These are phyloP conservation scores for Syrmaticus mikado DNA, from an alignment of 2,113 vertebrate genomes.

Conservation along the genomic window DNA sequence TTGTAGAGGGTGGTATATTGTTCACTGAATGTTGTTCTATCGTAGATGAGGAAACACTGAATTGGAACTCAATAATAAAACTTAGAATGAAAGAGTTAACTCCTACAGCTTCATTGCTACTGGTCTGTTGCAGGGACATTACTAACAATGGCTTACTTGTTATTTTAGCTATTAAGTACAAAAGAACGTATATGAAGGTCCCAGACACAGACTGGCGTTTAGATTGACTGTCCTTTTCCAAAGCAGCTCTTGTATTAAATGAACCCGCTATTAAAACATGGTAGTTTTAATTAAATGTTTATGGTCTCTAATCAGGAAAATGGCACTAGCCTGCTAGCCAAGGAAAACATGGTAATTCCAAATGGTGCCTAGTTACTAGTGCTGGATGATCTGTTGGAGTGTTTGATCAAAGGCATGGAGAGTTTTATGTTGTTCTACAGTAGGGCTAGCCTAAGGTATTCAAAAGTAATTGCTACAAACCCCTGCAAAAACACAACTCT, in stretches of 20 bases:
- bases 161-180: slow-evolving; percentile 30
- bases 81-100: slow-evolving; percentile 35
- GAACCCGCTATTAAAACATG: slow-evolving; percentile 42
- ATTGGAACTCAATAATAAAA: not conserved
- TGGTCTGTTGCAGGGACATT: not conserved
- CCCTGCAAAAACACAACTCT: no score
- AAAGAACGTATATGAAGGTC: slow-evolving; percentile 36
- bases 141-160: slow-evolving; percentile 62
- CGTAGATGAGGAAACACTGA: not conserved
- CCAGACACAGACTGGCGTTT: slow-evolving; percentile 37
- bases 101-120: not conserved
- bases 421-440: not conserved
- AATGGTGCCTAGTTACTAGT: not conserved
- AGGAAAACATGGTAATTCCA: slow-evolving; percentile 32
- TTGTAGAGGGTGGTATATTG: not conserved
- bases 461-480: no score
- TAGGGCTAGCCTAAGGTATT: not conserved
- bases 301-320: slow-evolving; percentile 55
- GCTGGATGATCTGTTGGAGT: not conserved
- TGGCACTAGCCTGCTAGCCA: slow-evolving; percentile 7
- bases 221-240: slow-evolving; percentile 46
- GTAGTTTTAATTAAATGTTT: slow-evolving; percentile 62
- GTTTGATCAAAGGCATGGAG: slow-evolving; percentile 39
- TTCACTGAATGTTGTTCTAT: not conserved
- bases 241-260: slow-evolving; percentile 51